These are phyloP conservation scores for Syngnathoides biaculeatus DNA, from an alignment of 2,113 vertebrate species.

Conservation along the genomic window DNA sequence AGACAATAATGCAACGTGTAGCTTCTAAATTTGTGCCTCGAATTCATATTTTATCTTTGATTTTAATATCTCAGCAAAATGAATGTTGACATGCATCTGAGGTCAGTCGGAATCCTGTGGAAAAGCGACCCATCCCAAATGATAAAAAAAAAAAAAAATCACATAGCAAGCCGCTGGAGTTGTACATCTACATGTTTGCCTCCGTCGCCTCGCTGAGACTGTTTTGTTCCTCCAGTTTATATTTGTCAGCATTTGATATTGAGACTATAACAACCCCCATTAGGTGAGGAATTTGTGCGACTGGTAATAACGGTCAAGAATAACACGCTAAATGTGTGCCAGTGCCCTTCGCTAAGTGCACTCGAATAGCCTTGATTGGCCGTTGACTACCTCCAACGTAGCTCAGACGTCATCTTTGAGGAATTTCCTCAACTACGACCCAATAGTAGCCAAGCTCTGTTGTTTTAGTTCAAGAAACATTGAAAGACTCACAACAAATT, in stretches of 20 bases:
- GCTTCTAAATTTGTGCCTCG: neutral
- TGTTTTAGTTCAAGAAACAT: neutral
- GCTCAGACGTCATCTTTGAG: neutral
- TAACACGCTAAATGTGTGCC: neutral
- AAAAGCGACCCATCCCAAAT: conserved; percentile 52
- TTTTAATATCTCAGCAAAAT: conserved; percentile 44
- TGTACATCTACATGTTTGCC: conserved; percentile 32
- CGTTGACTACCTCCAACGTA: neutral
- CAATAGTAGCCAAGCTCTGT: neutral
- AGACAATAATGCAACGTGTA: neutral
- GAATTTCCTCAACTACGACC: neutral
- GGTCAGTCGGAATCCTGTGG: conserved; percentile 47
- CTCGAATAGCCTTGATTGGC: neutral
- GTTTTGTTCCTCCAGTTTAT: conserved; percentile 31
- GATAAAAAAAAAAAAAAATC: conserved; percentile 36
- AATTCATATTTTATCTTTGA: neutral
- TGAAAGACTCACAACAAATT: neutral
- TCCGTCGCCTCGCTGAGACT: conserved; percentile 14
- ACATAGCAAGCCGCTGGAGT: conserved; percentile 31
- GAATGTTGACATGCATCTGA: conserved; percentile 62
- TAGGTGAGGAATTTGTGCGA: conserved; percentile 6
- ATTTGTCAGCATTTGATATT: conserved; percentile 29
- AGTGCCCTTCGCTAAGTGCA: neutral
- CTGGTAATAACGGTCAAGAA: conserved; percentile 1
- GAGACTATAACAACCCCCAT: conserved; percentile 15